phyloP scores from a whole-genome alignment of 2,888 invertebrate species.

The Lepidochrysops patricia region DNA sequence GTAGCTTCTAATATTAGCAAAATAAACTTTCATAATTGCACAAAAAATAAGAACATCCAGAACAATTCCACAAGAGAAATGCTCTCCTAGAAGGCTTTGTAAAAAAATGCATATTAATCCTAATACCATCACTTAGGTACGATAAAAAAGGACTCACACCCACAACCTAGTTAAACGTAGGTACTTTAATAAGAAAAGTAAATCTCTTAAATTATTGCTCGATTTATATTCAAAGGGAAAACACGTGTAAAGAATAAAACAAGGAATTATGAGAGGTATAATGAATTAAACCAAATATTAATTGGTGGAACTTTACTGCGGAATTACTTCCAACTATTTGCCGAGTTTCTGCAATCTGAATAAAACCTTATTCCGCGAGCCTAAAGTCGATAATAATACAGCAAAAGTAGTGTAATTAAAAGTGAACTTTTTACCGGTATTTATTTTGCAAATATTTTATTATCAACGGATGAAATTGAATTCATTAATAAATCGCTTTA shows the following conservation, averaged over 20 bases:
- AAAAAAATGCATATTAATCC: background rate
- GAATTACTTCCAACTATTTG: constrained; percentile 17
- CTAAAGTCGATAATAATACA: constrained; percentile 5
- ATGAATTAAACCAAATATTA: constrained; percentile 27
- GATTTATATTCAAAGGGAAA: constrained; percentile 12
- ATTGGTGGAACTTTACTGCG: constrained; percentile 23
- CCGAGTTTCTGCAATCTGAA: constrained; percentile 10
- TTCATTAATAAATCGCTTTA: constrained; percentile 19
- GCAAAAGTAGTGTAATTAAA: constrained; percentile 15
- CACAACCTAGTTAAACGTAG: background rate
- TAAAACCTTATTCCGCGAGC: background rate
- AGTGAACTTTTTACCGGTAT: constrained; percentile 20
- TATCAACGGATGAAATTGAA: constrained; percentile 20
- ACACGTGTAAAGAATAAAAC: constrained; percentile 23
- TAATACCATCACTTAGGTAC: too few species aligned
- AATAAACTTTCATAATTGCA: too few species aligned
- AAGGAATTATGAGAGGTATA: constrained; percentile 26
- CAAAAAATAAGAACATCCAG: too few species aligned
- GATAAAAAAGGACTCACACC: background rate
- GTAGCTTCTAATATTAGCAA: too few species aligned
- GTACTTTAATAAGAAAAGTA: background rate
- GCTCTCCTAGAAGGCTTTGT: too few species aligned
- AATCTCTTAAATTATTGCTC: constrained; percentile 5
- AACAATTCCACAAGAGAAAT: too few species aligned
- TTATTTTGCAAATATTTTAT: constrained; percentile 22